Base-by-base conservation (phyloP, 92 coral and sea anemone genomes). In the Porites evermanni region DNA sequence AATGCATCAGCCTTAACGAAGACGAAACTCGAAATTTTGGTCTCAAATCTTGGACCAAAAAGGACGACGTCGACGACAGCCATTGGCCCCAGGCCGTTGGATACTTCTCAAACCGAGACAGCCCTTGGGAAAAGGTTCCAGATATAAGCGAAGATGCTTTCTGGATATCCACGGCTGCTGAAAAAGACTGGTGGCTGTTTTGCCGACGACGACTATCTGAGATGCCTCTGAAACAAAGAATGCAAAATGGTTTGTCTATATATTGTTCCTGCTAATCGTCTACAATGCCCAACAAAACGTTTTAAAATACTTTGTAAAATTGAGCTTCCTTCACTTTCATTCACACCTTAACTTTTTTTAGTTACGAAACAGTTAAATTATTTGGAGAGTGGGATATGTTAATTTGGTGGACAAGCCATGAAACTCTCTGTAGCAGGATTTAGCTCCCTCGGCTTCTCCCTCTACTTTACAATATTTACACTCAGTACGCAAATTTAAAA, bases 201-300 rank as follows among this genome's bases (percentile, higher is more conserved):
- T 73, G 77, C 60, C n/a, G 77, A 61, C 77, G 77, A 16, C 51
- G 60, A 16, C 29, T 73, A 11, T 73, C 77, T 51, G 77, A 73
- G 53, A 19, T 73, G 59, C 6, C 60, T 73, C 21, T 21, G 20
- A 53, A 50, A 51, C 58, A 24, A 7, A 29, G 24, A 16, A n/a
- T 18, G 14, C 19, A 26, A 2, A 53, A 51, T 16, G 77, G 77
- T 73, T 18, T 6, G 77, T 73, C 26, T 47, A n/a, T 54, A 26
- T 26, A 26, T 26, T 26, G 29, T 26, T 1, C 29, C 29, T 26
- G 29, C 29, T 26, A 26, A 26, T 26, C 29, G 29, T 26, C 29
- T 26, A 1, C 29, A 1, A 26, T 26, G 1, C 29, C 29, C 29
- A 1, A 26, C 2, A 1, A 26, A 26, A 26, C 2, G 29, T 26